phyloP scores from a whole-genome alignment of 2,113 vertebrate genomes.

The Ciconia maguari region DNA sequence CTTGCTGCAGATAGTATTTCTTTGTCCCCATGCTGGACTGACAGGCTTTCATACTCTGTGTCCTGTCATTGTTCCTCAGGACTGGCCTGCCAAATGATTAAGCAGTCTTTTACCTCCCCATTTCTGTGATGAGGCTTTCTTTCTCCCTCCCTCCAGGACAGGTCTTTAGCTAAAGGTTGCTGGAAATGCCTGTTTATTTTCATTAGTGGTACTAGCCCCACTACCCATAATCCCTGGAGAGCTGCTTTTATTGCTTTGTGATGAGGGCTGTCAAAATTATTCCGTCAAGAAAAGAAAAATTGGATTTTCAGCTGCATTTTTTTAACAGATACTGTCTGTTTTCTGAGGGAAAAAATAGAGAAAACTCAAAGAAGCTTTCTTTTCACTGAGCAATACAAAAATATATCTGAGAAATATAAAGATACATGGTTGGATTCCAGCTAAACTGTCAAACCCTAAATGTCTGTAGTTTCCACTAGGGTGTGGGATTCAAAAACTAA shows the following conservation, averaged over 20 bases:
- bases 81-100: not conserved
- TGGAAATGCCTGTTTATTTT: not conserved
- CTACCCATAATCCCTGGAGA: not conserved
- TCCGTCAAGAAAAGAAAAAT: not conserved
- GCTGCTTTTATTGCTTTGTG: not conserved
- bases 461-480: not conserved
- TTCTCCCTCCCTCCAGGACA: not conserved
- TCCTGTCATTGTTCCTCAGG: not conserved
- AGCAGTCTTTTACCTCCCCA: not conserved
- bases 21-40: not conserved
- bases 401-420: not conserved
- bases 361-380: not conserved
- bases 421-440: not conserved
- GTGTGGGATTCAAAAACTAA: not conserved
- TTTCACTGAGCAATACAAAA: not conserved
- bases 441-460: not conserved
- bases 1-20: not conserved
- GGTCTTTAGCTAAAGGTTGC: not conserved
- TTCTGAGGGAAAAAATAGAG: not conserved
- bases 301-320: not conserved
- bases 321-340: not conserved
- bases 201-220: not conserved
- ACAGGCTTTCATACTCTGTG: not conserved
- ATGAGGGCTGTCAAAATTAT: not conserved
- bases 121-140: not conserved